Evolutionary conservation across 2,113 vertebrate genomes (phyloP).

Genomic region (Todiramphus chloris): DNA sequence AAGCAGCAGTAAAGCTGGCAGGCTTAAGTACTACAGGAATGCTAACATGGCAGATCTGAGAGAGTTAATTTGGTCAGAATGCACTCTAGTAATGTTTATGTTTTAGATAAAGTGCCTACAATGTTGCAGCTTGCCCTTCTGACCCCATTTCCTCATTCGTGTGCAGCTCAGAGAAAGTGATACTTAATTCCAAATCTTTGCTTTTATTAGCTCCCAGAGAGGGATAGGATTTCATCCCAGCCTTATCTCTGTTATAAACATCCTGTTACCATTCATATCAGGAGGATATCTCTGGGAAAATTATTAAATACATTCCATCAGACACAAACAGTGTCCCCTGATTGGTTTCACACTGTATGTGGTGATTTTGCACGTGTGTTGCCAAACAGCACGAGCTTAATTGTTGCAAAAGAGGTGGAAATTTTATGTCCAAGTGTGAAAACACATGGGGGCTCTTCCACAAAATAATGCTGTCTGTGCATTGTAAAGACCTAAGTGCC

Average conservation of each 20-base stretch:
- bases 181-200: conserved; percentile 80
- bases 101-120: conserved; percentile 85
- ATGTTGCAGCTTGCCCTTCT: conserved; percentile 80
- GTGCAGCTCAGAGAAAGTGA: conserved; percentile 83
- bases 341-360: not conserved
- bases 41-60: conserved; percentile 80
- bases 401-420: not conserved
- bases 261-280: conserved; percentile 79
- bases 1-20: conserved; percentile 72
- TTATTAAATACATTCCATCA: conserved; percentile 70
- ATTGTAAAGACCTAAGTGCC: not conserved
- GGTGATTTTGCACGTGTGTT: not conserved
- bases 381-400: not conserved
- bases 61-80: conserved; percentile 86
- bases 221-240: conserved; percentile 73
- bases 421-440: not conserved
- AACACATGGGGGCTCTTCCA: not conserved
- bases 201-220: conserved; percentile 79
- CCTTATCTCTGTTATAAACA: conserved; percentile 83
- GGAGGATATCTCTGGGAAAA: conserved; percentile 71
- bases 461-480: rapidly evolving
- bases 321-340: not conserved
- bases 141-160: conserved; percentile 80
- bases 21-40: conserved; percentile 77
- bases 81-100: conserved; percentile 85